phyloP scores from a whole-genome alignment of 2,888 invertebrate species.

The Molorchus minor region DNA sequence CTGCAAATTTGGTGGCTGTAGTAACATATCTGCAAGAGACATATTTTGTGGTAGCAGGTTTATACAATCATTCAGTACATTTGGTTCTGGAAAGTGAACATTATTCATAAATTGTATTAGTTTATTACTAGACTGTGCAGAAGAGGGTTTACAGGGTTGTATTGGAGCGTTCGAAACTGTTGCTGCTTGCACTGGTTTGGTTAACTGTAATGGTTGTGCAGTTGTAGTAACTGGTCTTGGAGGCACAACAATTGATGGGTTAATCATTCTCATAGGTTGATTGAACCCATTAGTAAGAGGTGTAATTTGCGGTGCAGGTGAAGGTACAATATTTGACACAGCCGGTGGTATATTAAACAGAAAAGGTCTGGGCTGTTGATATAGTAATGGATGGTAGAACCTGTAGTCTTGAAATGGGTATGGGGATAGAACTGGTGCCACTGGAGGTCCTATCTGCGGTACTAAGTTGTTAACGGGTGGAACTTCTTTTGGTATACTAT shows the following conservation, averaged over 20 bases:
- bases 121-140: constrained; percentile 54
- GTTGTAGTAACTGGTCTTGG: constrained; percentile 37
- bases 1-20: constrained; percentile 61
- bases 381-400: constrained; percentile 41
- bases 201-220: constrained; percentile 34
- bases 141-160: neutral
- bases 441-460: constrained; percentile 32
- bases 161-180: constrained; percentile 21
- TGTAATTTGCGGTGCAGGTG: constrained; percentile 33
- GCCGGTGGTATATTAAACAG: constrained; percentile 43
- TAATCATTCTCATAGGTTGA: constrained; percentile 49
- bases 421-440: constrained; percentile 37
- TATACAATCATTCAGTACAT: constrained; percentile 55
- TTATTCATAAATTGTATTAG: constrained; percentile 69
- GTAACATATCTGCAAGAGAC: constrained; percentile 67
- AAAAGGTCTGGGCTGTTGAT: constrained; percentile 43
- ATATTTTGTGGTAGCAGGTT: constrained; percentile 67
- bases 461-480: constrained; percentile 32
- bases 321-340: constrained; percentile 37
- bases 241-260: constrained; percentile 43
- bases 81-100: constrained; percentile 66
- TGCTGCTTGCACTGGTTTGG: constrained; percentile 19
- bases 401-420: constrained; percentile 38
- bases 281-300: constrained; percentile 39
- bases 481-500: constrained; percentile 28